Evolutionary conservation across 1,140 invertebrate species (phyloP), one percentile per base, ranked within the genome.

Genomic region (Phymastichus coffea): DNA sequence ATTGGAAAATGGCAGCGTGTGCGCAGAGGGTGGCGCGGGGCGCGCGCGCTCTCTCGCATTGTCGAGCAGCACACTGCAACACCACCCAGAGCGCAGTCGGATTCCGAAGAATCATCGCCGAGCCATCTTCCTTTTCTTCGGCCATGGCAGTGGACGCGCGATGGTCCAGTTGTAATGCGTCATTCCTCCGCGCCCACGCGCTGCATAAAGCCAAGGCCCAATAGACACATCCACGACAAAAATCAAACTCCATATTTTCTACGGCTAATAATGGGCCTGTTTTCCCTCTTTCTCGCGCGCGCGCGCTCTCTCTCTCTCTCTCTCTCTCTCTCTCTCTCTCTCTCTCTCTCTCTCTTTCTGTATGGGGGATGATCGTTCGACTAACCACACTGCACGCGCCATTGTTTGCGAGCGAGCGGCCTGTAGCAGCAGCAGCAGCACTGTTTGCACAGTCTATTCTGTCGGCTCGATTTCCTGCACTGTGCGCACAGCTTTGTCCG

Each of bases 1-100:
- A 10, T 49, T 17, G 53, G 57, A 48, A 41, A 62, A 28, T 38
- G 53, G 51, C 33, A 54, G 66, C 57, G 57, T 68, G 66, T 60
- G 61, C 57, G 58, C 58, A 25, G 64, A 28, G 44, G 47, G 49
- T 58, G 48, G 61, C 41, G 22, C 15, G 4, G 47, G 12, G 28
- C 40, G 48, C 33, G 14, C 49, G 20, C 7, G 12, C 4, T 6
- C 25, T n/a, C 25, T 28, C 8, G 20, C 14, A 46, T 46, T 46
- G 43, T 46, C 23, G 19, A n/a, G n/a, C n/a, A n/a, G n/a, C n/a
- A n/a, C n/a, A n/a, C n/a, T n/a, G n/a, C n/a, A n/a, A n/a, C n/a
- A 17, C 57, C 57, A 52, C 57, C 57, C 57, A 58, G 25, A 17
- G 12, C n/a, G 57, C 2, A 14, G n/a, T 4, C n/a, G 19, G 6